A percentile compares a stretch with the other conserved stretches of the same genome.
Evolutionary conservation across 2,888 invertebrate genomes (phyloP).

Genomic region (Thecophora atra): DNA sequence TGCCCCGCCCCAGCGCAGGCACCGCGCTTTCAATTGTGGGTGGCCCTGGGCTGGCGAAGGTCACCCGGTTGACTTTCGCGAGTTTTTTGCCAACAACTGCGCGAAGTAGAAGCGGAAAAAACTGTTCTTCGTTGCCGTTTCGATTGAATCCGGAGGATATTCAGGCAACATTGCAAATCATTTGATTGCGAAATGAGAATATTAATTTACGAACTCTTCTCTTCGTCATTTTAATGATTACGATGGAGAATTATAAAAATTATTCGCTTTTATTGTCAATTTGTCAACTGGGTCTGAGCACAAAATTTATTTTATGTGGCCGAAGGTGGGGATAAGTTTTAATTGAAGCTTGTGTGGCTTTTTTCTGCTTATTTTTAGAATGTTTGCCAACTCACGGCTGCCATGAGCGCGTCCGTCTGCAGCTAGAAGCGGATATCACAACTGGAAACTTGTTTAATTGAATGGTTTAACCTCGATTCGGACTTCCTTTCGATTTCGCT

Average conservation of each 20-base stretch:
- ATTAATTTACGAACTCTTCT: too few relatives aligned
- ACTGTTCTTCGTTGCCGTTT: constrained; percentile 27
- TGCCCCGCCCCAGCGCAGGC: neutral
- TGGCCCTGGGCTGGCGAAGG: constrained; percentile 20
- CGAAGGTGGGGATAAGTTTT: neutral
- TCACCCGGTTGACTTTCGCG: constrained; percentile 34
- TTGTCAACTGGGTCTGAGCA: neutral
- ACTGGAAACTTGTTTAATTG: neutral
- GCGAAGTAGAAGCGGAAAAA: neutral
- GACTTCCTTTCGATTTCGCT: neutral
- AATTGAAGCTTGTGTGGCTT: neutral
- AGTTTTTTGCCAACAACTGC: constrained; percentile 3
- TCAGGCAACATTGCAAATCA: too few relatives aligned
- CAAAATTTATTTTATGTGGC: neutral
- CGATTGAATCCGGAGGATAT: too few relatives aligned
- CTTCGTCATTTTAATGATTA: too few relatives aligned
- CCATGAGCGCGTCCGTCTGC: neutral
- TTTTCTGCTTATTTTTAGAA: neutral
- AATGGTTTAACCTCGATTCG: neutral
- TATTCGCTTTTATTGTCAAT: neutral
- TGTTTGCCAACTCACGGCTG: neutral
- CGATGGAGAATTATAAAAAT: too few relatives aligned
- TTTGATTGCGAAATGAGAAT: too few relatives aligned
- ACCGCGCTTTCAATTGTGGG: neutral
- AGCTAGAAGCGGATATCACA: neutral